Percentiles rank a stretch among this genome's conserved stretches.
phyloP scores from a whole-genome alignment of 35 echinoderm and acorn worm genomes.

The Lytechinus pictus region DNA sequence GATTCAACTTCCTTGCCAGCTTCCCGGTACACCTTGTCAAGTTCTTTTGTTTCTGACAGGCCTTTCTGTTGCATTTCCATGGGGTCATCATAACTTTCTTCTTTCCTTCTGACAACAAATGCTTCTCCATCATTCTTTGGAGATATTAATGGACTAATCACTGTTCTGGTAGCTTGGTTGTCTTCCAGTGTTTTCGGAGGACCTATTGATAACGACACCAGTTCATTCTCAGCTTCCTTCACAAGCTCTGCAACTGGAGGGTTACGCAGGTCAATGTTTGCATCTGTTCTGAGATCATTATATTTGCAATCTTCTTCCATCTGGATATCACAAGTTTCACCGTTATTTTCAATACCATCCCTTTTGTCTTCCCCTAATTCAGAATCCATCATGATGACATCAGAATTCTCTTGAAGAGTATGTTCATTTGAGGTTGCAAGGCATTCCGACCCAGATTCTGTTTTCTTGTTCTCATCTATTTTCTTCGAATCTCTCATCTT shows the following conservation, averaged over 20 bases:
- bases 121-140: background rate
- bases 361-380: background rate
- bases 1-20: too few species aligned
- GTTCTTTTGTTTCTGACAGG: too few species aligned
- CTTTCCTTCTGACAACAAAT: background rate
- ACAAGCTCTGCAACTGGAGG: background rate
- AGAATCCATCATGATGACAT: background rate
- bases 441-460: background rate
- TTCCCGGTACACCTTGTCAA: too few species aligned
- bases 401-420: background rate
- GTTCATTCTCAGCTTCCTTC: background rate
- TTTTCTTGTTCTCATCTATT: background rate
- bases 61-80: too few species aligned
- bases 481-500: background rate
- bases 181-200: background rate
- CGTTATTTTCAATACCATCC: background rate
- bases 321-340: background rate
- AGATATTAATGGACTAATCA: background rate
- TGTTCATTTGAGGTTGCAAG: background rate
- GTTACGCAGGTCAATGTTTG: background rate
- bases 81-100: background rate
- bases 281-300: background rate
- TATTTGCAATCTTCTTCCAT: background rate
- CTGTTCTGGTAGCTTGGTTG: background rate
- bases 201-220: background rate